phyloP scores from a whole-genome alignment of 2,888 invertebrate genomes.

The Zele albiditarsus region DNA sequence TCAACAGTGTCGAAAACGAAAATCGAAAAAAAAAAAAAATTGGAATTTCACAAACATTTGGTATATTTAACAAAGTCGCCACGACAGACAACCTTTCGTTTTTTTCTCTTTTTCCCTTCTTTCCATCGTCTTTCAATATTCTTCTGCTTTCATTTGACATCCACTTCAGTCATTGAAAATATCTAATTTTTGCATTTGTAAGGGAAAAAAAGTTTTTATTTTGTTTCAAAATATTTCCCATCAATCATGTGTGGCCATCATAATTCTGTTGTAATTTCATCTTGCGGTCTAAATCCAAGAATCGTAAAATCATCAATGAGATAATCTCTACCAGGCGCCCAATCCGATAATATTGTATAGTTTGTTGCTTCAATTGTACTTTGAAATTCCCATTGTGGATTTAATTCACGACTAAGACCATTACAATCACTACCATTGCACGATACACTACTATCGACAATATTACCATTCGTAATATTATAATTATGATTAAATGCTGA shows the following conservation, averaged over 20 bases:
- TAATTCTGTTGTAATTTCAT: conserved; percentile 90
- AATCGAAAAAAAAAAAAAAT: conserved; percentile 27
- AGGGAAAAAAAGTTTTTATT: too few relatives aligned
- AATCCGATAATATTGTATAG: conserved; percentile 70
- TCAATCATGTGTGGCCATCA: conserved; percentile 69
- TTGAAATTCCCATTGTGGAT: conserved; percentile 75
- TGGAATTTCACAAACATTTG: conserved; percentile 55
- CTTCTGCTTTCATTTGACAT: neutral
- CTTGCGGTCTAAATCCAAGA: conserved; percentile 89
- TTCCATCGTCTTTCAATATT: neutral
- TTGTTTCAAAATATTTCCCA: neutral
- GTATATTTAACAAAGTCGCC: conserved; percentile 51
- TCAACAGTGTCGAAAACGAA: neutral
- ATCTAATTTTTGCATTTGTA: too few relatives aligned
- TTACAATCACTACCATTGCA: conserved; percentile 53
- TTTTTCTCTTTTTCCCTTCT: neutral
- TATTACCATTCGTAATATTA: conserved; percentile 54
- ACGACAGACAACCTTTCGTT: conserved; percentile 30
- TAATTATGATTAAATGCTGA: conserved; percentile 70
- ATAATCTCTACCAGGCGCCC: conserved; percentile 69
- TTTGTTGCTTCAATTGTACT: conserved; percentile 66
- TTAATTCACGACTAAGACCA: conserved; percentile 67
- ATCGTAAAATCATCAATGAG: conserved; percentile 84
- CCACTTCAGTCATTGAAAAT: neutral
- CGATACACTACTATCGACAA: conserved; percentile 48